These are phyloP conservation scores for Raja brachyura DNA, from an alignment of 2,113 vertebrate species.

Conservation along the genomic window DNA sequence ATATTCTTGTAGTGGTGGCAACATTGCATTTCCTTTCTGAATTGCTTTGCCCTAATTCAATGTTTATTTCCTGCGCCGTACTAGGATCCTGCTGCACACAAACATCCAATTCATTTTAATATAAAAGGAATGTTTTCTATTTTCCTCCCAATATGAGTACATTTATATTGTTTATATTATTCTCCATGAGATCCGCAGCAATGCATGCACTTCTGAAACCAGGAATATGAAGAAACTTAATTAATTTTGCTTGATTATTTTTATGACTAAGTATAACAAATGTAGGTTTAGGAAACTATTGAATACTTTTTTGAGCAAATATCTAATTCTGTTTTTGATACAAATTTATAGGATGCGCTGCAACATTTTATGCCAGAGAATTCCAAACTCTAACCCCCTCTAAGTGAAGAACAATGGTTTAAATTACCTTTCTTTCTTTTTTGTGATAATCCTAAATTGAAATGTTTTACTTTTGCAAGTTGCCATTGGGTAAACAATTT, in stretches of 20 bases:
- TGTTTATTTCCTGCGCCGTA: too few relatives aligned
- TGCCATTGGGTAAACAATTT: background rate
- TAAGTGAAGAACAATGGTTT: background rate
- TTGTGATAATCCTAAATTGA: background rate
- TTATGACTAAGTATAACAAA: too few relatives aligned
- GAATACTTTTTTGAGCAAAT: background rate
- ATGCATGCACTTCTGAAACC: background rate
- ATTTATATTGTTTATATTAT: too few relatives aligned
- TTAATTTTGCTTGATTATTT: too few relatives aligned
- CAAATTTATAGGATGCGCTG: background rate
- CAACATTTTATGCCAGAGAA: background rate
- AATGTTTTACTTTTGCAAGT: background rate
- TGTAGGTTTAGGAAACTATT: background rate
- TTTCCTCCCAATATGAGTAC: too few relatives aligned
- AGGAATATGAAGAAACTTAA: too few relatives aligned
- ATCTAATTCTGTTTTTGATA: background rate
- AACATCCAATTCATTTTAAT: too few relatives aligned
- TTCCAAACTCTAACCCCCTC: slow-evolving; percentile 1
- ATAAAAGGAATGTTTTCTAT: too few relatives aligned
- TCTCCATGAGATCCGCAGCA: background rate
- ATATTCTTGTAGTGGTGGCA: too few relatives aligned
- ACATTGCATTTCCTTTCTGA: too few relatives aligned
- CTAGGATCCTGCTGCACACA: too few relatives aligned
- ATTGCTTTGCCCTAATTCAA: too few relatives aligned
- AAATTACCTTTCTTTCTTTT: background rate